A percentile compares a stretch with the other conserved stretches of the same genome.
Conservation (phyloP, 1,140 invertebrate genomes). For the Atta colombica region DNA sequence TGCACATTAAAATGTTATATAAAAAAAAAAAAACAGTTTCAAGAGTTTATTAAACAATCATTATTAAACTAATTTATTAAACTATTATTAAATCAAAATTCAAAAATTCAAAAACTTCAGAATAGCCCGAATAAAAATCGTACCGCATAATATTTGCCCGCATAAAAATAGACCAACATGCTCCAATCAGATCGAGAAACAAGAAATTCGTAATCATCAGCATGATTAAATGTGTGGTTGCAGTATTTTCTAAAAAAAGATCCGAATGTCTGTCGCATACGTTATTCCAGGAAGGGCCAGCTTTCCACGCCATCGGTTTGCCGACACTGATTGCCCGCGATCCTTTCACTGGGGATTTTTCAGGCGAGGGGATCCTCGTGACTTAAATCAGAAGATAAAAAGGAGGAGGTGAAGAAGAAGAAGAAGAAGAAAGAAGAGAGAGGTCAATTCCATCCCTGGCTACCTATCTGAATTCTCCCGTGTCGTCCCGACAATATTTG, state of each 20-base stretch:
- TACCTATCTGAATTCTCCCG: not conserved
- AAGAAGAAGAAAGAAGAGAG: not conserved
- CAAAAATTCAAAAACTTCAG: not conserved
- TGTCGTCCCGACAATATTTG: constrained; percentile 52
- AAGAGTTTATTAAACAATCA: not conserved
- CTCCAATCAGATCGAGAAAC: not conserved
- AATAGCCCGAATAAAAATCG: constrained; percentile 5
- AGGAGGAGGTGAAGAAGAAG: not conserved
- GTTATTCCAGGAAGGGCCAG: constrained; percentile 49
- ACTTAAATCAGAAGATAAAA: constrained; percentile 64
- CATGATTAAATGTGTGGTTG: constrained; percentile 24
- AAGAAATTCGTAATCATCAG: constrained; percentile 11
- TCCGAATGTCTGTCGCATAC: constrained; percentile 54
- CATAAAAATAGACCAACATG: constrained; percentile 12
- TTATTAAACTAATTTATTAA: not conserved
- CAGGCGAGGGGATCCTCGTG: constrained; percentile 51
- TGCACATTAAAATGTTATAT: not conserved
- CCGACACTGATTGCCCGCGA: constrained; percentile 62
- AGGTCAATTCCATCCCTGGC: constrained; percentile 30
- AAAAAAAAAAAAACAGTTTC: no score
- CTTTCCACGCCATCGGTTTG: constrained; percentile 59
- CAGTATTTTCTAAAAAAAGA: constrained; percentile 61
- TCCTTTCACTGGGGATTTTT: constrained; percentile 58
- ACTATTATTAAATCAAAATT: not conserved
- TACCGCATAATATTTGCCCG: not conserved